Evolutionary conservation across 2,888 invertebrate genomes (phyloP).

Genomic region (Drosophila peninsularis): DNA sequence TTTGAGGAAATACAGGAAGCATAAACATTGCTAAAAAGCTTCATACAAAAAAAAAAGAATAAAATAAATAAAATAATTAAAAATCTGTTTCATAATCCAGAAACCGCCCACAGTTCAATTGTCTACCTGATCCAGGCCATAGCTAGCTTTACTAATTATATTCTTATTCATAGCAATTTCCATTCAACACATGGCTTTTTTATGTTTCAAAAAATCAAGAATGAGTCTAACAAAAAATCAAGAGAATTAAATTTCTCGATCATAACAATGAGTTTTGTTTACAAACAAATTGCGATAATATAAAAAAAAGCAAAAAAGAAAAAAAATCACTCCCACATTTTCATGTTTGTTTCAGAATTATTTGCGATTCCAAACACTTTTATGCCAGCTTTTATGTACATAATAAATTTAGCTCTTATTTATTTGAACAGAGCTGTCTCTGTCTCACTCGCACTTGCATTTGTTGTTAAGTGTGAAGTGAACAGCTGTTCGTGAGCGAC

Average conservation of each 20-base stretch:
- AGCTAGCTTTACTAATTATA: neutral
- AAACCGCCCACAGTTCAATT: neutral
- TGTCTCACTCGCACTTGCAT: slow-evolving; percentile 54
- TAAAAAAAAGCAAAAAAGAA: neutral
- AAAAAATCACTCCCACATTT: slow-evolving; percentile 17
- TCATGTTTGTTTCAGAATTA: slow-evolving; percentile 10
- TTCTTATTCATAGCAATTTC: neutral
- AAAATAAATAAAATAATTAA: too few species aligned
- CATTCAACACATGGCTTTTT: neutral
- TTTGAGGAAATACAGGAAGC: too few species aligned
- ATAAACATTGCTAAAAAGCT: too few species aligned
- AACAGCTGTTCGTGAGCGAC: slow-evolving; percentile 53
- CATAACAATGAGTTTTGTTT: slow-evolving; percentile 49
- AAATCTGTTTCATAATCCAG: too few species aligned
- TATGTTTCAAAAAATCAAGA: neutral
- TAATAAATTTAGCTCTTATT: slow-evolving; percentile 14
- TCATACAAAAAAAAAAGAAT: too few species aligned
- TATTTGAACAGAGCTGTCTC: neutral
- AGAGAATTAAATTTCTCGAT: neutral
- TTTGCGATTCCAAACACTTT: slow-evolving; percentile 16
- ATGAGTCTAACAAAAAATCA: neutral
- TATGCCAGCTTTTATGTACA: slow-evolving; percentile 23
- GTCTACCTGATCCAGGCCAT: too few species aligned
- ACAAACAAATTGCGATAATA: slow-evolving; percentile 48
- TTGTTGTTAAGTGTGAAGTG: slow-evolving; percentile 56